These are phyloP conservation scores for Trachurus trachurus DNA, from an alignment of 2,797 vertebrate species.

Conservation along the genomic window DNA sequence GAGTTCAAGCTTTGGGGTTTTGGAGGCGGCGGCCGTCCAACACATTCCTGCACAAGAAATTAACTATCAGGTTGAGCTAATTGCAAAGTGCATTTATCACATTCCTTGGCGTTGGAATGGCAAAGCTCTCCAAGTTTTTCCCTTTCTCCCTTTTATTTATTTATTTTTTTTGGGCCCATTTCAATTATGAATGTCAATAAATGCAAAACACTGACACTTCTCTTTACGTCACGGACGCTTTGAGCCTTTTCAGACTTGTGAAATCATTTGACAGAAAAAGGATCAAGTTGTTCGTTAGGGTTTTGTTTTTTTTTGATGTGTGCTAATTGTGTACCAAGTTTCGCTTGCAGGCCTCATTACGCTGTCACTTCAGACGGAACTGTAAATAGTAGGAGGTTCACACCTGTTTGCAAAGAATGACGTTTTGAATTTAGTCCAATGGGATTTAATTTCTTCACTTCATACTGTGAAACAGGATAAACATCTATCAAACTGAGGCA, in stretches of 20 bases:
- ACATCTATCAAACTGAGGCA: neutral
- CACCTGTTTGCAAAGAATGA: neutral
- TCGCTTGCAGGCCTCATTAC: neutral
- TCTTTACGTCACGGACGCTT: neutral
- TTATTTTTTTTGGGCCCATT: neutral
- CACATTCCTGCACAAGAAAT: slow-evolving; percentile 75
- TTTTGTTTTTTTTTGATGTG: neutral
- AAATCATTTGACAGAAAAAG: neutral
- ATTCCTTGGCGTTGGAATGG: slow-evolving; percentile 56
- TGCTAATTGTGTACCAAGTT: neutral
- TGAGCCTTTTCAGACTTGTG: neutral
- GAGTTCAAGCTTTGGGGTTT: slow-evolving; percentile 71
- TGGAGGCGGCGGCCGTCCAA: slow-evolving; percentile 62
- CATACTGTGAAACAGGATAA: neutral
- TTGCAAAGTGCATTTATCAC: slow-evolving; percentile 71
- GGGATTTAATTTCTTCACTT: neutral
- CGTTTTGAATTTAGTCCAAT: neutral
- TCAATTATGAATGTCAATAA: slow-evolving; percentile 32
- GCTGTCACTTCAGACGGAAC: neutral
- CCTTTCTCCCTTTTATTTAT: neutral
- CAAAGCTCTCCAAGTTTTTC: slow-evolving; percentile 2
- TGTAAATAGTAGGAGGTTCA: neutral
- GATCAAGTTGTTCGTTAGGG: neutral
- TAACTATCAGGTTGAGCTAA: slow-evolving; percentile 74
- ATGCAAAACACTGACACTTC: slow-evolving; percentile 19